phyloP scores from a whole-genome alignment of 1,140 invertebrate species.

The Drosophila cardini region DNA sequence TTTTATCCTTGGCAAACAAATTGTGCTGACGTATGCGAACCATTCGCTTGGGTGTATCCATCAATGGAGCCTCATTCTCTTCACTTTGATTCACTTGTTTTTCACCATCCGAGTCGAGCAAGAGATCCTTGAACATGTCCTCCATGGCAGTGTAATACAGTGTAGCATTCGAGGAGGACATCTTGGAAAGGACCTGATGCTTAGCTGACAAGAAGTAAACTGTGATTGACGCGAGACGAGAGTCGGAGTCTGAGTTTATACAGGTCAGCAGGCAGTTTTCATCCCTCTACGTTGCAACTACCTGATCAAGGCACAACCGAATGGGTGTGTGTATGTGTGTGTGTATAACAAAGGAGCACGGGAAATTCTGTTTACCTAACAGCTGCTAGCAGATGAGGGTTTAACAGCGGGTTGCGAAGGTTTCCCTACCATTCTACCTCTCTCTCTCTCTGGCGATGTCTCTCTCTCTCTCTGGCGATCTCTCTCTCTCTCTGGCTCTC shows the following conservation, averaged over 20 bases:
- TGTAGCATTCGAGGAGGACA: slow-evolving; percentile 57
- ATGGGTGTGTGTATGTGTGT: neutral
- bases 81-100: slow-evolving; percentile 1
- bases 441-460: neutral
- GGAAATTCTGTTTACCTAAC: slow-evolving; percentile 40
- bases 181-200: slow-evolving; percentile 61
- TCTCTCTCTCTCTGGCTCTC: slow-evolving; percentile 9
- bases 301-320: slow-evolving; percentile 48
- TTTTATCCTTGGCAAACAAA: slow-evolving; percentile 47
- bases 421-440: neutral
- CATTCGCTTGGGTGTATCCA: slow-evolving; percentile 51
- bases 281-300: slow-evolving; percentile 55
- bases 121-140: slow-evolving; percentile 59
- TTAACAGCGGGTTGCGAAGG: slow-evolving; percentile 31
- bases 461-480: slow-evolving; percentile 10
- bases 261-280: slow-evolving; percentile 42
- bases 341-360: slow-evolving; percentile 28
- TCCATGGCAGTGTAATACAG: slow-evolving; percentile 64
- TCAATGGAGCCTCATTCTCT: slow-evolving; percentile 16
- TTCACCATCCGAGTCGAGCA: slow-evolving; percentile 31
- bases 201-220: slow-evolving; percentile 46
- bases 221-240: slow-evolving; percentile 62
- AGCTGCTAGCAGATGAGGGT: slow-evolving; percentile 52
- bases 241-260: slow-evolving; percentile 28
- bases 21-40: slow-evolving; percentile 61